Evolutionary conservation across 2,888 invertebrate genomes (phyloP).

Genomic region (Patella ulyssiponensis): DNA sequence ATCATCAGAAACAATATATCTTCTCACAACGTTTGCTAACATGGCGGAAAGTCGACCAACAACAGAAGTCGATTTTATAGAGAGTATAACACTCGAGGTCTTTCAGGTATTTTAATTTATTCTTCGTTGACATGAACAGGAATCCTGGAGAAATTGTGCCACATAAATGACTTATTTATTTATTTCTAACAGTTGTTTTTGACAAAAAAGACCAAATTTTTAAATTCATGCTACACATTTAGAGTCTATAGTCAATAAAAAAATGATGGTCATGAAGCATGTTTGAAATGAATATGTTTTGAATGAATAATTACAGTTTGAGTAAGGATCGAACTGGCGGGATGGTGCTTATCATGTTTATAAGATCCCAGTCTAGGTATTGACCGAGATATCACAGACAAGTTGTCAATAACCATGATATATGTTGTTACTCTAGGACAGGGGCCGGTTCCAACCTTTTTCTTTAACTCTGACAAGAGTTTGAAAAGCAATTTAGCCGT

Average conservation of each 20-base stretch:
- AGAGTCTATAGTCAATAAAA: neutral
- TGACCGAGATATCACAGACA: too few species aligned
- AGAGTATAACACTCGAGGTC: constrained; percentile 79
- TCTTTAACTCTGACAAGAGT: too few species aligned
- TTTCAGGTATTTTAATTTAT: constrained; percentile 76
- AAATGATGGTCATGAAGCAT: too few species aligned
- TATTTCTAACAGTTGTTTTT: neutral
- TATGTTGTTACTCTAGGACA: too few species aligned
- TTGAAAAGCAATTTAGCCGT: too few species aligned
- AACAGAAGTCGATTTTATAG: constrained; percentile 79
- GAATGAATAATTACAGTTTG: too few species aligned
- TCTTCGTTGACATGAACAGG: neutral
- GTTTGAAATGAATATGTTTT: too few species aligned
- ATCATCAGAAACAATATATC: constrained; percentile 83
- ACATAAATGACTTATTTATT: neutral
- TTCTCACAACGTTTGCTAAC: constrained; percentile 84
- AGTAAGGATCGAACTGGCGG: too few species aligned
- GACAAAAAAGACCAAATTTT: neutral
- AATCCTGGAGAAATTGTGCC: neutral
- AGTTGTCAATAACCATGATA: too few species aligned
- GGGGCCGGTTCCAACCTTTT: too few species aligned
- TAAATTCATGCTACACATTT: neutral
- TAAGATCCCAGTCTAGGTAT: too few species aligned
- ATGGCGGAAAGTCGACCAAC: constrained; percentile 81
- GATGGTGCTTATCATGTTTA: too few species aligned